Base-by-base conservation (phyloP, 2,113 vertebrate genomes). In the Corapipo altera region DNA sequence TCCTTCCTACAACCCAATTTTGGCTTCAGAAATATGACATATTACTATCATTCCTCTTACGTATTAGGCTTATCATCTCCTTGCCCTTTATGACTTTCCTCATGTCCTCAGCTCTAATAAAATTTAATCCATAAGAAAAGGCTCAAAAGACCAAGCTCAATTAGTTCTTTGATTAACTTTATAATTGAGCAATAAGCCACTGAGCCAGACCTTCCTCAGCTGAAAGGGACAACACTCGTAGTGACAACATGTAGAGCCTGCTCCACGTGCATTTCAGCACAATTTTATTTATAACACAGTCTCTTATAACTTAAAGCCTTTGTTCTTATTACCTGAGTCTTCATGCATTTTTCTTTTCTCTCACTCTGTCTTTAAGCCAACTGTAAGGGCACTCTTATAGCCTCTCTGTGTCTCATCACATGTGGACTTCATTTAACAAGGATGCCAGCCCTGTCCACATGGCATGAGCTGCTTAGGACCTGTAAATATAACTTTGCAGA, bases 81-180 rank as follows among this genome's bases (percentile, higher is more conserved):
- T 76, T 88, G 82, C 64, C 82, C 72, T 96, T 95, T 93, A 70
- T 32, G 88, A 72, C 74, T 75, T 88, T 95, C 62, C 51, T 83
- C 37, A 5, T 77, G 85, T 90, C 83, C 67, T 88, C 94, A 93
- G 71, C 32, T 73, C 51, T 92, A 90, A 95, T 90, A 92, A 88
- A 91, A 95, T 46, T 52, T 62, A 94, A 94, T 93, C 59, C 64
- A 9, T 33, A 88, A 70, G 86, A 93, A 88, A 66, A 95, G 51
- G n/a, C 75, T 92, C 91, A 57, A 62, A 85, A 93, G 88, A 88
- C 88, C 82, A 58, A 92, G 94, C 85, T 93, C 94, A 93, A 86
- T 97, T 95, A 96, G 69, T 88, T 94, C 79, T 93, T 93, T 92
- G 72, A 96, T 96, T 93, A 95, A 73, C 71, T 83, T 92, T 28